These are phyloP conservation scores for Acanthurus lineatus DNA, from an alignment of 2,797 vertebrate genomes.

Conservation along the genomic window DNA sequence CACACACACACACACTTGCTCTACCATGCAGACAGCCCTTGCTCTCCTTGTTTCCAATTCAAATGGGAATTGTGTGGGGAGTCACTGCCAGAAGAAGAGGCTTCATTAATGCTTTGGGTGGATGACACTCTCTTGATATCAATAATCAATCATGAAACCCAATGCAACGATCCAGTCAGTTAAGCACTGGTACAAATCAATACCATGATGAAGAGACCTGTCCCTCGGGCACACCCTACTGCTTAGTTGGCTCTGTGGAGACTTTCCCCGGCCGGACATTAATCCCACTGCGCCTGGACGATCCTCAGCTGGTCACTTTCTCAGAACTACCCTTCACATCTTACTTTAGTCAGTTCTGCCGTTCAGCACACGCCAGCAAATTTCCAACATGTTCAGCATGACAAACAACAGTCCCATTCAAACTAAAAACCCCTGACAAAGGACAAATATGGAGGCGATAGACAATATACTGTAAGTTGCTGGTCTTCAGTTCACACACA, in stretches of 20 bases:
- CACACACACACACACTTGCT: conserved; percentile 16
- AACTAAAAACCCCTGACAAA: conserved; percentile 26
- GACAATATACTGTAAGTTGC: conserved; percentile 7
- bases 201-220: conserved; percentile 61
- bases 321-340: background rate
- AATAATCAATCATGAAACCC: conserved; percentile 72
- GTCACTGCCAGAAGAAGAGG: conserved; percentile 21
- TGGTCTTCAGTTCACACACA: conserved; percentile 43
- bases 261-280: conserved; percentile 32
- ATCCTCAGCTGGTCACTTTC: conserved; percentile 12
- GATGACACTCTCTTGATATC: conserved; percentile 63
- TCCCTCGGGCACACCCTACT: conserved; percentile 42
- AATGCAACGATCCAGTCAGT: conserved; percentile 53
- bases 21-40: conserved; percentile 16
- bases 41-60: conserved; percentile 45
- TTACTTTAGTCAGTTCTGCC: background rate
- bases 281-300: conserved; percentile 23
- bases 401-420: conserved; percentile 14
- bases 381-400: conserved; percentile 5
- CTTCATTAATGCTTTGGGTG: conserved; percentile 58
- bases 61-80: conserved; percentile 32
- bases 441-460: conserved; percentile 27
- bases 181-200: conserved; percentile 63
- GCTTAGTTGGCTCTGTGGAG: conserved; percentile 48
- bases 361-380: conserved; percentile 4